Evolutionary conservation across 2,797 vertebrate species (phyloP), one percentile per base, ranked within the genome.

Genomic region (Cephalopachus bancanus): DNA sequence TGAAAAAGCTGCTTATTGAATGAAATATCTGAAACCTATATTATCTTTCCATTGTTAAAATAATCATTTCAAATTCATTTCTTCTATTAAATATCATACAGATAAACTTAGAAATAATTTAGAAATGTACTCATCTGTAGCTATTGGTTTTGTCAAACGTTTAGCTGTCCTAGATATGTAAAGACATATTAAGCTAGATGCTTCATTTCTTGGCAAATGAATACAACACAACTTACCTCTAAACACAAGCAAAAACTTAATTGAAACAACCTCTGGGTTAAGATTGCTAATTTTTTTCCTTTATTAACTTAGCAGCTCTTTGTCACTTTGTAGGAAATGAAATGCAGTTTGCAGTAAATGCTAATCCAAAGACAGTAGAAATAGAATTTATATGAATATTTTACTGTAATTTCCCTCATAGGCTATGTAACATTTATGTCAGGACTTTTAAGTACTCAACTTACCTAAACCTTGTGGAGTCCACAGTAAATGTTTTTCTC

Each of bases 321-420:
- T 51, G 24, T 57, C 79, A 87, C 59, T 53, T 97, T 78, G 75
- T 89, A 95, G 9, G 44, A 51, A 60, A 76, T 94, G 83, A 96
- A 95, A 97, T 24, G 20, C 17, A 74, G 93, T 84, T 95, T 95
- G 9, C 84, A 17, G 0, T 87, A 85, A 94, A 26, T 72, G 74
- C 81, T 93, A 90, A 33, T 90, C 22, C 97, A 91, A 80, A 89
- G 60, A 97, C 28, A 96, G 16, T 6, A 96, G 94, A 97, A 72
- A 12, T 0, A 0, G 67, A 97, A 96, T 26, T 12, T 20, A 75
- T 0, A 0, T 92, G 57, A 19, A 0, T 64, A 51, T 88, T 90
- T 94, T 97, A 89, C 28, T 72, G 59, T 69, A 7, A 89, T 51
- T 93, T 98, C 2, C 7, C 1, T 69, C 7, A 64, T 8, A 85